These are phyloP conservation scores for Myioborus miniatus DNA, from an alignment of 2,797 vertebrate species.

Conservation along the genomic window DNA sequence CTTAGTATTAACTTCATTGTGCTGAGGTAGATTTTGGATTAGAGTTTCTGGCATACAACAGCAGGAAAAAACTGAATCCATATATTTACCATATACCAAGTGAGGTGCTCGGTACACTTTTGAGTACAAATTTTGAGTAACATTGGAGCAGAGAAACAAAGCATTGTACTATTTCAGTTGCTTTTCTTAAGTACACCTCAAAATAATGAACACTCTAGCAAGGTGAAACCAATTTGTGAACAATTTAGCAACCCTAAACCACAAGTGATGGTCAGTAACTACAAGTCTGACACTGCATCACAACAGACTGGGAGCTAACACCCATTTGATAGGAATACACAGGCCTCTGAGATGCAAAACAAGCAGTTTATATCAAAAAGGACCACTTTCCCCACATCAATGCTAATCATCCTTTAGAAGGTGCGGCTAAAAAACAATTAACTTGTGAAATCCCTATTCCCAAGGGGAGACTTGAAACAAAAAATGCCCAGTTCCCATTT, in stretches of 20 bases:
- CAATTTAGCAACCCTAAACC: neutral
- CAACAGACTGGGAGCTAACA: neutral
- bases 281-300: neutral
- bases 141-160: neutral
- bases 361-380: neutral
- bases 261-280: neutral
- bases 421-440: neutral
- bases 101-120: neutral
- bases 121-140: neutral
- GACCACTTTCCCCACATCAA: neutral
- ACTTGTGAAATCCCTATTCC: neutral
- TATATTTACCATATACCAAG: neutral
- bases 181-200: neutral
- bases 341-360: neutral
- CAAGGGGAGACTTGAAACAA: neutral
- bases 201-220: neutral
- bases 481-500: neutral
- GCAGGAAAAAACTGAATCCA: neutral
- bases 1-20: neutral
- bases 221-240: neutral
- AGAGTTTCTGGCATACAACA: neutral
- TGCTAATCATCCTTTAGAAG: neutral
- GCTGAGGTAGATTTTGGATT: neutral
- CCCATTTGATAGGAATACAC: neutral
- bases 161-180: fast-evolving